Percentiles rank a stretch among this genome's conserved stretches.
phyloP scores from a whole-genome alignment of 2,888 invertebrate genomes.

The Rotaria macrura region DNA sequence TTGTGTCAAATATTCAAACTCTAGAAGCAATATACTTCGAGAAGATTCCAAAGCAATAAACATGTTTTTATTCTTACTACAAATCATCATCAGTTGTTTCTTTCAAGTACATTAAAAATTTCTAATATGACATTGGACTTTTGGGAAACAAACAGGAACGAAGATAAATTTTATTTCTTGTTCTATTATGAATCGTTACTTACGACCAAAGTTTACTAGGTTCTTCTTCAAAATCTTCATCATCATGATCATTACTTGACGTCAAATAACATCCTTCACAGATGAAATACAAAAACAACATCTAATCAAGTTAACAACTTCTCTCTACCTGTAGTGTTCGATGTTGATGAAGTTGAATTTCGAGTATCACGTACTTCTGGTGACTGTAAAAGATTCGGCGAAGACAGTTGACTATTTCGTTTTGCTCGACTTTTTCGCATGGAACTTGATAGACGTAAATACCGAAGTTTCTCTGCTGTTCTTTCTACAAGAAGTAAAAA shows the following conservation, averaged over 20 bases:
- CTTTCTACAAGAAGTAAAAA: neutral
- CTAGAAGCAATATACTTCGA: too few relatives aligned
- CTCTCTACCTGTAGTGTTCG: neutral
- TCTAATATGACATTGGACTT: too few relatives aligned
- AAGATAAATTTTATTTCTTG: too few relatives aligned
- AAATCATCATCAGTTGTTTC: too few relatives aligned
- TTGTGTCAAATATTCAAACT: too few relatives aligned
- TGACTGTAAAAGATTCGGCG: neutral
- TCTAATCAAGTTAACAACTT: neutral
- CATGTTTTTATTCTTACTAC: too few relatives aligned
- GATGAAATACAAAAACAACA: neutral
- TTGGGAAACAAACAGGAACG: too few relatives aligned
- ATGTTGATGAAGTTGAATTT: neutral
- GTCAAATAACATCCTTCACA: neutral
- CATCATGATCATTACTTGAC: neutral
- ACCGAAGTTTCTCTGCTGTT: constrained; percentile 17
- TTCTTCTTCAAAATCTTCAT: constrained; percentile 8
- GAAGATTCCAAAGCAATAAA: too few relatives aligned
- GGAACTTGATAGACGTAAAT: neutral
- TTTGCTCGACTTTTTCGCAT: neutral
- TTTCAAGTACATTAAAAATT: too few relatives aligned
- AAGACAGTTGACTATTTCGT: neutral
- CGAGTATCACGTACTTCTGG: neutral
- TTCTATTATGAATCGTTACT: neutral
- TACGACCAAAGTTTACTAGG: neutral